Base-by-base conservation (phyloP, 2,797 vertebrate species). In the Borostomias antarcticus region DNA sequence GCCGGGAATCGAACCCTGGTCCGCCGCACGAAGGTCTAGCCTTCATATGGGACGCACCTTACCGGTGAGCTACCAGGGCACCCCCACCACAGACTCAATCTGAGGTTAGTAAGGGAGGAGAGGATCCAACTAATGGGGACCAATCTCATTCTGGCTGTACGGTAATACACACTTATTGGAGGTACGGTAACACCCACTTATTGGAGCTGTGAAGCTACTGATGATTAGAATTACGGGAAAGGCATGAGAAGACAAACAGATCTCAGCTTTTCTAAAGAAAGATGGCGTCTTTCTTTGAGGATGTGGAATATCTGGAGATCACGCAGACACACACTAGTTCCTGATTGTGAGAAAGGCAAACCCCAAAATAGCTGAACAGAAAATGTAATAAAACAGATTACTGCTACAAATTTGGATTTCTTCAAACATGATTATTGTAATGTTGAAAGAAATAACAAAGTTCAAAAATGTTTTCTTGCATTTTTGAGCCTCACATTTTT, bases 151-250 rank as follows among this genome's bases (percentile, higher is more conserved):
- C 58, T 67, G 66, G 74, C 62, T 70, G 68, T 69, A n/a, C n/a
- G n/a, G n/a, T n/a, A n/a, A n/a, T n/a, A n/a, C n/a, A n/a, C n/a
- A n/a, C n/a, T n/a, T n/a, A n/a, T n/a, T n/a, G n/a, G n/a, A n/a
- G n/a, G n/a, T n/a, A n/a, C n/a, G n/a, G n/a, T n/a, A 78, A 77
- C 73, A 53, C 56, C 17, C 21, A 58, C 73, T 84, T 85, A 89
- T 86, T 86, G 74, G 68, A 77, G 72, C 76, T 81, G 76, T 81
- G 74, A 64, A 60, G 58, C 54, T 58, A 60, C 69, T 77, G 75
- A 76, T 82, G 74, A 81, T 84, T 74, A 79, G 59, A 58, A 51
- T 73, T 32, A 28, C 26, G n/a, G 54, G 25, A 69, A 56, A 56
- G 47, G 54, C 4, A 28, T 76, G 78, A 26, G 70, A 53, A 80